Conservation (phyloP, 37 sponge, comb jelly and placozoan species). For the Oscarella lobularis region DNA sequence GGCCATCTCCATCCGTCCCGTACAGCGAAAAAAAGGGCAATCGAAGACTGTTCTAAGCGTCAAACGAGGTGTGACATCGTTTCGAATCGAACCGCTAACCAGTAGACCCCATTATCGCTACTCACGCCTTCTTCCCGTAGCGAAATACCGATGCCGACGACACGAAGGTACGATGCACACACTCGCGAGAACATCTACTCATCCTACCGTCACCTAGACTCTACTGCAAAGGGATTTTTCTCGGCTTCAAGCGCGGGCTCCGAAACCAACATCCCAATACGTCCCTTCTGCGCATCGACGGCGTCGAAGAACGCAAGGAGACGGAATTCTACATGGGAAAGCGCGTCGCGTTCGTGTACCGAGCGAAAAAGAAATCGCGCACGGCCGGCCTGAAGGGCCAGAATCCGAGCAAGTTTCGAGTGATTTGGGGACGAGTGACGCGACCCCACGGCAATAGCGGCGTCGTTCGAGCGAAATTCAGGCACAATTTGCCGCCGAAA, state of each 20-base stretch:
- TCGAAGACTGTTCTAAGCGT: no score
- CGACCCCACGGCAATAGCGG: constrained; percentile 94
- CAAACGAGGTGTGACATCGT: no score
- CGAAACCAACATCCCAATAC: constrained; percentile 71
- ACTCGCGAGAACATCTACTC: background rate
- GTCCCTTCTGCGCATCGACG: constrained; percentile 84
- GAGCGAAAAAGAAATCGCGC: constrained; percentile 25
- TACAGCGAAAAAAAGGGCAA: no score
- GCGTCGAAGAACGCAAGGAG: constrained; percentile 52
- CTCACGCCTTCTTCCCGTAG: no score
- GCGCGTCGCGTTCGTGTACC: constrained; percentile 84
- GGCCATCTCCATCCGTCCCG: no score
- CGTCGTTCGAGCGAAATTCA: constrained; percentile 87
- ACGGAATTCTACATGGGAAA: constrained; percentile 92
- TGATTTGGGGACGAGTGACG: constrained; percentile 90
- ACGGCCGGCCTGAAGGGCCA: background rate
- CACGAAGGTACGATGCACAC: no score
- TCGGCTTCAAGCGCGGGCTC: constrained; percentile 78
- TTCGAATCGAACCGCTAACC: no score
- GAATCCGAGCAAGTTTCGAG: constrained; percentile 80
- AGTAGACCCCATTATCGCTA: no score
- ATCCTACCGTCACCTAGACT: constrained; percentile 33
- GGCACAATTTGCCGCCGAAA: constrained; percentile 71
- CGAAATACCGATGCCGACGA: no score
- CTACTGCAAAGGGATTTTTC: constrained; percentile 85